Evolutionary conservation across 1,140 invertebrate species (phyloP).

Genomic region (Zaprionus vittiger): DNA sequence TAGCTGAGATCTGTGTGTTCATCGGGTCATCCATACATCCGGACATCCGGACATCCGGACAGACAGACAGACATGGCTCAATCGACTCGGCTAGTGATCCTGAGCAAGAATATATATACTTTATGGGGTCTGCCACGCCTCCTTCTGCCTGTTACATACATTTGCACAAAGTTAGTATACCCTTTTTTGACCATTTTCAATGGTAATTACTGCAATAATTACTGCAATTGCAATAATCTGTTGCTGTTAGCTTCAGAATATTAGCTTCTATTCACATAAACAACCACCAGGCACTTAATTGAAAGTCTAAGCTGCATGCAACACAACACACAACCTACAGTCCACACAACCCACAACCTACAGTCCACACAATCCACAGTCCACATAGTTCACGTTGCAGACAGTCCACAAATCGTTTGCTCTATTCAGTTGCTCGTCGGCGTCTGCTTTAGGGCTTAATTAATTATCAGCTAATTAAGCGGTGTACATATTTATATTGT

Average conservation of each 20-base stretch:
- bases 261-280: slow-evolving; percentile 1
- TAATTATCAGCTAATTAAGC: slow-evolving; percentile 77
- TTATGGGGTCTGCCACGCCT: too few relatives aligned
- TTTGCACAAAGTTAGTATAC: too few relatives aligned
- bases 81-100: too few relatives aligned
- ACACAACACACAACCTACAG: slow-evolving; percentile 2
- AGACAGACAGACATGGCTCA: too few relatives aligned
- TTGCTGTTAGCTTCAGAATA: not conserved
- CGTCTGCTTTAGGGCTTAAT: slow-evolving; percentile 52
- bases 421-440: not conserved
- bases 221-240: too few relatives aligned
- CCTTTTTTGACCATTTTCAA: too few relatives aligned
- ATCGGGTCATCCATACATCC: too few relatives aligned
- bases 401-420: not conserved
- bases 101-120: too few relatives aligned
- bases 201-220: too few relatives aligned
- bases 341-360: not conserved
- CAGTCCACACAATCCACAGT: not conserved
- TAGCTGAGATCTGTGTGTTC: too few relatives aligned
- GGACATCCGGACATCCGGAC: too few relatives aligned
- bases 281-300: slow-evolving; percentile 55
- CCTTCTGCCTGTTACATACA: too few relatives aligned
- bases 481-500: slow-evolving; percentile 66
- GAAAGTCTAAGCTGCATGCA: slow-evolving; percentile 57
- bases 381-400: not conserved